Evolutionary conservation across 2,797 vertebrate species (phyloP).

Genomic region (Propithecus perrieri): DNA sequence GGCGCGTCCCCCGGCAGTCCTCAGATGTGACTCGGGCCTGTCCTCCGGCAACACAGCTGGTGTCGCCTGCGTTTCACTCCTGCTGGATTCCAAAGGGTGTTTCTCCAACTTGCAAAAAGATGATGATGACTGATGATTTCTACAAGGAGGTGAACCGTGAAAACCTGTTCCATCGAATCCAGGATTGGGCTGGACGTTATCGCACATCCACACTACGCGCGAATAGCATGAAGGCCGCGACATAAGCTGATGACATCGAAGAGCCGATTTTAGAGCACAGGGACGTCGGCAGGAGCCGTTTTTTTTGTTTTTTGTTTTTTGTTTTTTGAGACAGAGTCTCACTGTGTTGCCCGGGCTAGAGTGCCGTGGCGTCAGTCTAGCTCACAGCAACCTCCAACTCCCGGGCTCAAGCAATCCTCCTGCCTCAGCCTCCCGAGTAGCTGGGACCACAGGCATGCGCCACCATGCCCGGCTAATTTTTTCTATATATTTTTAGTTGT

Average conservation of each 20-base stretch:
- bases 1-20: not conserved
- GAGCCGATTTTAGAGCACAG: not conserved
- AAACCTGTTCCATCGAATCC: not conserved
- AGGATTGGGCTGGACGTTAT: not conserved
- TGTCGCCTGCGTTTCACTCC: not conserved
- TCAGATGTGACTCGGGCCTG: not conserved
- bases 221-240: not conserved
- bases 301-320: no score
- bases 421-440: no score
- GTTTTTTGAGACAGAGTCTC: no score
- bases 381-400: no score
- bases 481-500: no score
- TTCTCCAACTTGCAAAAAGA: not conserved
- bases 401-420: no score
- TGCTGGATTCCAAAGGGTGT: not conserved
- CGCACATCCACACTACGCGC: rapidly evolving
- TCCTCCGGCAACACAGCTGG: no score
- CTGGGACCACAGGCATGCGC: no score
- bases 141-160: not conserved
- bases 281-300: no score
- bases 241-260: not conserved
- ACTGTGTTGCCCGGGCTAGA: no score
- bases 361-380: no score
- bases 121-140: not conserved
- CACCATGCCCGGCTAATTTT: no score